These are phyloP conservation scores for Crepidodera aurea DNA, from an alignment of 2,888 invertebrate species.

Conservation along the genomic window DNA sequence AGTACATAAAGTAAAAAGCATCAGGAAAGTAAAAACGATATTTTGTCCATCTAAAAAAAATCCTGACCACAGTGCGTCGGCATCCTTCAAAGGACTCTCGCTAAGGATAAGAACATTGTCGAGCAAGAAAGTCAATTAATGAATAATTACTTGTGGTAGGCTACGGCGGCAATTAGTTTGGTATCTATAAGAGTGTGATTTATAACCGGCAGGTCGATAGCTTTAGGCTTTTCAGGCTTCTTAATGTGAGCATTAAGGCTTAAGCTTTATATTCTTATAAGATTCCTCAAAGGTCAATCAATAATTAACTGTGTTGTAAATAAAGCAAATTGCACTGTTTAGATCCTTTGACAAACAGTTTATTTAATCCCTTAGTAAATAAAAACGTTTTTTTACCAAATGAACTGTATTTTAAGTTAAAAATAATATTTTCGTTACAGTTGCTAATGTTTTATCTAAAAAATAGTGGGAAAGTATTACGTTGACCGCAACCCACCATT, in stretches of 20 bases:
- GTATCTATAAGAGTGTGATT: constrained; percentile 36
- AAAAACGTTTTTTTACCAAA: no score
- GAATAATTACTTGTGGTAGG: constrained; percentile 53
- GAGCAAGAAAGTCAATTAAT: constrained; percentile 58
- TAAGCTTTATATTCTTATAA: neutral
- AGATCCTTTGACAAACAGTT: no score
- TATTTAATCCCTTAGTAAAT: no score
- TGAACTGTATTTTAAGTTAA: no score
- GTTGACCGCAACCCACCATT: neutral
- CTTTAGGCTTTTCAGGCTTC: constrained; percentile 2
- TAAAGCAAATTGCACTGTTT: no score
- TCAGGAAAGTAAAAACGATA: neutral
- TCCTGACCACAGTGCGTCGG: constrained; percentile 34
- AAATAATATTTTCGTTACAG: no score
- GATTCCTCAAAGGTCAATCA: neutral
- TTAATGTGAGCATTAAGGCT: neutral
- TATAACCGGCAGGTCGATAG: constrained; percentile 17
- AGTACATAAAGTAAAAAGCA: no score
- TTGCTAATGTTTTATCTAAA: no score
- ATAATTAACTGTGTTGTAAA: no score
- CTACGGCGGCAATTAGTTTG: constrained; percentile 53
- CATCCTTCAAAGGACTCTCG: constrained; percentile 51
- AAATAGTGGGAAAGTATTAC: no score
- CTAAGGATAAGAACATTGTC: constrained; percentile 56
- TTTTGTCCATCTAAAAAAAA: constrained; percentile 27